phyloP scores from a whole-genome alignment of 2,113 vertebrate species.

The Nannospalax galili region DNA sequence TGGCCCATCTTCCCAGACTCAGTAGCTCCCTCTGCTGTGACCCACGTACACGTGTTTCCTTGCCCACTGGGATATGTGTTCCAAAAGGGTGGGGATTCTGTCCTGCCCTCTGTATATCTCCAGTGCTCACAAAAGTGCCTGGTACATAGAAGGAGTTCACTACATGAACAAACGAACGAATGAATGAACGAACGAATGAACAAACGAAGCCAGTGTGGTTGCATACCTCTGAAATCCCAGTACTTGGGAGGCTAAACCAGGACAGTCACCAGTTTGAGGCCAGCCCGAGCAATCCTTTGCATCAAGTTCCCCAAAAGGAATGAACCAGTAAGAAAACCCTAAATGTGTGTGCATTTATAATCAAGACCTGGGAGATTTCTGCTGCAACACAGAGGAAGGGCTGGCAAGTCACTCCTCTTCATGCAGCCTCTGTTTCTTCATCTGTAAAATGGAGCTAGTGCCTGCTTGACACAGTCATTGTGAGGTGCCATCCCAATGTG shows the following conservation, averaged over 20 bases:
- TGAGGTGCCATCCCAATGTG: neutral
- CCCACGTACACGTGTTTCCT: neutral
- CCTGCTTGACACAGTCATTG: neutral
- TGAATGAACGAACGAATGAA: neutral
- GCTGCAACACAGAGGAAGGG: neutral
- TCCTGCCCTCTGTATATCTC: neutral
- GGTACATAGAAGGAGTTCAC: neutral
- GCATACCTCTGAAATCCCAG: neutral
- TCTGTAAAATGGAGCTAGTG: conserved; percentile 13
- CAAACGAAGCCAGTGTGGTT: neutral
- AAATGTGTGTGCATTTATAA: neutral
- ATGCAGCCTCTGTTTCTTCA: conserved; percentile 7
- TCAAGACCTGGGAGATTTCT: neutral
- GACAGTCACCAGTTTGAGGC: neutral
- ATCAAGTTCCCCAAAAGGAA: neutral
- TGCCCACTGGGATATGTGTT: neutral
- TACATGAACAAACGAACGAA: neutral
- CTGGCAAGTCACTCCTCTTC: neutral
- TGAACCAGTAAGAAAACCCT: neutral
- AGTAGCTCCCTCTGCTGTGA: neutral
- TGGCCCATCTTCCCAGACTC: neutral
- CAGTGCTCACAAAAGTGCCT: neutral
- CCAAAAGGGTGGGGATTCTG: neutral
- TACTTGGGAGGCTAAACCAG: neutral
- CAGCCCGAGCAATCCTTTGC: neutral